A percentile compares a stretch with the other conserved stretches of the same genome.
phyloP scores from a whole-genome alignment of 1,140 invertebrate species.

The Brachionus plicatilis region DNA sequence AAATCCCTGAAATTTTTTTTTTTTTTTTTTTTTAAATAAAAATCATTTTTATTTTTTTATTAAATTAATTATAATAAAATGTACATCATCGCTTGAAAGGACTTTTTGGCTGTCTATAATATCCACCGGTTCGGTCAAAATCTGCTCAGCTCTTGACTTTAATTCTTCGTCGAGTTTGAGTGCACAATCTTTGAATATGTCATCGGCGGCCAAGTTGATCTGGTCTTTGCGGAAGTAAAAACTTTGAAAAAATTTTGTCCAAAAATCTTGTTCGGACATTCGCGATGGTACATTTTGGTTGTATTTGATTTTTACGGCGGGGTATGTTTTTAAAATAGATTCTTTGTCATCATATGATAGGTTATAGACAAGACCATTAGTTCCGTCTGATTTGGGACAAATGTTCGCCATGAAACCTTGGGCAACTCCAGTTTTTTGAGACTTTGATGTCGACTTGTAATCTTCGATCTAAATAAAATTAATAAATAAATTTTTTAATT shows the following conservation, averaged over 20 bases:
- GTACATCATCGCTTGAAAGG: slow-evolving; percentile 22
- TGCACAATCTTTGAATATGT: slow-evolving; percentile 92
- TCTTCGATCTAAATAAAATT: slow-evolving; percentile 35
- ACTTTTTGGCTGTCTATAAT: slow-evolving; percentile 30
- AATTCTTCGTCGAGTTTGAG: slow-evolving; percentile 77
- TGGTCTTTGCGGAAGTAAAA: slow-evolving; percentile 98
- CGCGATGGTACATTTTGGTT: slow-evolving; percentile 89
- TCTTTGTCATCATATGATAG: slow-evolving; percentile 92
- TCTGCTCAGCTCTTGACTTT: neutral
- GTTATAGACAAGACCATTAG: slow-evolving; percentile 88
- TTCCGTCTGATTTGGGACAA: slow-evolving; percentile 91
- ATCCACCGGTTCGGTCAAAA: slow-evolving; percentile 11
- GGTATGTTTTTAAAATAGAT: slow-evolving; percentile 98
- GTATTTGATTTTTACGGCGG: slow-evolving; percentile 90
- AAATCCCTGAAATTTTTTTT: neutral
- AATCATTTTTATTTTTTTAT: neutral
- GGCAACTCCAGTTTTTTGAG: slow-evolving; percentile 23
- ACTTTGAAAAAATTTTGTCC: slow-evolving; percentile 98
- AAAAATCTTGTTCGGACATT: slow-evolving; percentile 92
- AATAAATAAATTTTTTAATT: slow-evolving; percentile 62
- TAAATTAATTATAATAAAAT: neutral
- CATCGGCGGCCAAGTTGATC: slow-evolving; percentile 71
- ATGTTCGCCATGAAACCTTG: slow-evolving; percentile 65
- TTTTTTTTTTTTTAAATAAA: neutral
- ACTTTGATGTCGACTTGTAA: neutral